These are phyloP conservation scores for Acrobasis consociella DNA, from an alignment of 2,888 invertebrate species.

Conservation along the genomic window DNA sequence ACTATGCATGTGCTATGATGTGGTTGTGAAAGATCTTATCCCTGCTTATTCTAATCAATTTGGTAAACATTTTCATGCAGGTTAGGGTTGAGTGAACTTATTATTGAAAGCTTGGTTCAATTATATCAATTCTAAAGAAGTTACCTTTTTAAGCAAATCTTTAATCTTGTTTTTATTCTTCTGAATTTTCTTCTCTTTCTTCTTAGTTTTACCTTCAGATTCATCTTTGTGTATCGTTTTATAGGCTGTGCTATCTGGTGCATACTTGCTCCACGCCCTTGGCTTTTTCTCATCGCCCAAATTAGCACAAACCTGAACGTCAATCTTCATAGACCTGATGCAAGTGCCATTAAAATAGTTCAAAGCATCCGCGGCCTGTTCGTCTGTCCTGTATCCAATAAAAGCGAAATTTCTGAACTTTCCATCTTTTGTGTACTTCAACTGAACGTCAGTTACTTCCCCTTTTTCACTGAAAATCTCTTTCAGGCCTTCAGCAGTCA, in stretches of 20 bases:
- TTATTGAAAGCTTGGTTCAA: too few species aligned
- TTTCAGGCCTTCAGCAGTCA: slow-evolving; percentile 89
- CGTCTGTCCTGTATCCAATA: slow-evolving; percentile 92
- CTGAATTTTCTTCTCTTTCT: slow-evolving; percentile 58
- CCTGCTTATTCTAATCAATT: too few species aligned
- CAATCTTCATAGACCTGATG: slow-evolving; percentile 91
- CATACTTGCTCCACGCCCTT: slow-evolving; percentile 96
- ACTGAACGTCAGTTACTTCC: slow-evolving; percentile 94
- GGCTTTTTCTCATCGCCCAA: slow-evolving; percentile 89
- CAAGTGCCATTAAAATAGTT: slow-evolving; percentile 92
- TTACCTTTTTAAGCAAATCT: slow-evolving; percentile 86
- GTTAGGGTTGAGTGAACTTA: too few species aligned
- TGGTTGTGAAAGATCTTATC: too few species aligned
- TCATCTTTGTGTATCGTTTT: slow-evolving; percentile 76
- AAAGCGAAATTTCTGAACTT: slow-evolving; percentile 97
- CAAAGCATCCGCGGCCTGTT: slow-evolving; percentile 90
- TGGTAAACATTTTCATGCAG: too few species aligned
- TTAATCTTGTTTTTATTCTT: slow-evolving; percentile 82
- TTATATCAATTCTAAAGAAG: neutral
- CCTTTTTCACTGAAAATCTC: slow-evolving; percentile 91
- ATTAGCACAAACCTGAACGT: slow-evolving; percentile 88
- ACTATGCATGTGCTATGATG: too few species aligned
- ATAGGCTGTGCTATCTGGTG: slow-evolving; percentile 88
- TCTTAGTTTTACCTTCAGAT: slow-evolving; percentile 58
- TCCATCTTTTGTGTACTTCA: slow-evolving; percentile 96